A percentile compares a stretch with the other conserved stretches of the same genome.
phyloP scores from a whole-genome alignment of 2,797 vertebrate species.

The Myiotriccus ornatus region DNA sequence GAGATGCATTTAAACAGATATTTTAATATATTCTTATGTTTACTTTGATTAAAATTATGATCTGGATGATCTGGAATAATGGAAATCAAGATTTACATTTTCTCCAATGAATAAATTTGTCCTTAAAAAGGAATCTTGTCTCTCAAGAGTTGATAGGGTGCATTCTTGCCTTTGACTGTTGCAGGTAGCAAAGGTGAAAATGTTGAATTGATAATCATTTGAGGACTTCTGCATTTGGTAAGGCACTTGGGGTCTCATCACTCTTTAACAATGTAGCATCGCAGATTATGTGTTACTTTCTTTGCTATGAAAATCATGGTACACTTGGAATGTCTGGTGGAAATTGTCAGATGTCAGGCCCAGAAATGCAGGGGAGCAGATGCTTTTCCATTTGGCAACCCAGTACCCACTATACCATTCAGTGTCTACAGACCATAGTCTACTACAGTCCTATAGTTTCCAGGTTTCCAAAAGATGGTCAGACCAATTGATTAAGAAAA shows the following conservation, averaged over 20 bases:
- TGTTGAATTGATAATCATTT: not conserved
- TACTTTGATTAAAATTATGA: not conserved
- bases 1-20: not conserved
- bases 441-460: not conserved
- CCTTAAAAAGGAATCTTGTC: not conserved
- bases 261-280: not conserved
- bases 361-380: not conserved
- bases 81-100: not conserved
- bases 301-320: not conserved
- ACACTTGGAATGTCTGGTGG: not conserved
- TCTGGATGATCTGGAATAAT: not conserved
- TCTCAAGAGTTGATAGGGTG: not conserved
- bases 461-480: not conserved
- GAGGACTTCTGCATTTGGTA: not conserved
- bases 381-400: not conserved
- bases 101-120: not conserved
- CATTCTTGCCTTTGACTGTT: not conserved
- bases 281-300: not conserved
- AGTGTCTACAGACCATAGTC: not conserved
- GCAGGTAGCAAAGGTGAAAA: not conserved
- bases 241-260: not conserved
- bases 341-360: not conserved
- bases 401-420: not conserved
- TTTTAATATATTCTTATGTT: not conserved
- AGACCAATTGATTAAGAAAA: not conserved